Base-by-base conservation (phyloP, 2,888 invertebrate species). In the Lithophane ornitopus region DNA sequence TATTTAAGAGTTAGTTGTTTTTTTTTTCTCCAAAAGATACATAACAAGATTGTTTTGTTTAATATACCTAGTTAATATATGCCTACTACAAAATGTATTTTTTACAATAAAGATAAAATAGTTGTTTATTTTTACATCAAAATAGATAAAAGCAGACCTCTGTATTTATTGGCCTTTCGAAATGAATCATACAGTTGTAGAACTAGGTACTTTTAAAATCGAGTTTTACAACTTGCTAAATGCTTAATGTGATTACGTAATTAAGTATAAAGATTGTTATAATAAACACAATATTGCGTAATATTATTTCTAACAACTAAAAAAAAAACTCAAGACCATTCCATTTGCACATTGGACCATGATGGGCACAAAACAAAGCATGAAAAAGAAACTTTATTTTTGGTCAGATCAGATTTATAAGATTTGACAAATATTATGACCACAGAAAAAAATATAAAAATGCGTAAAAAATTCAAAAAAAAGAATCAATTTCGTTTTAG, bases 131-230 rank as follows among this genome's bases (percentile, higher is more conserved):
- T 63, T 19, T 12, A 58, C 8, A 28, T 59, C 46, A 49, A 39
- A 52, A 62, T 22, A 59, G 28, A 68, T 59, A 28, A 46, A 19
- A 22, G 4, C 28, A 65, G 3, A n/a, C 12, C 12, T 34, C 16
- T 12, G 54, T 19, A 28, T 39, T 54, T n/a, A 34, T 69, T 58
- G 41, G 41, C 63, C 54, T 73, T 73, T 78, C 34, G 26, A 69
- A 74, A 80, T 81, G 74, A 81, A 34, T 80, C 74, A 81, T 14
- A 2, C 6, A 44, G 28, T 62, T 49, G 70, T 41, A 54, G 49
- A 61, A 58, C 62, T 19, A n/a, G n/a, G n/a, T n/a, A 54, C 74
- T 74, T 69, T 61, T 59, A 46, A 84, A 58, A 56, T 73, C 69
- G 0, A 16, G 65, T 80, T 52, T 70, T 34, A 19, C 67, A 70